Base-by-base conservation (phyloP, 92 coral and sea anemone species). In the Heteractis magnifica region DNA sequence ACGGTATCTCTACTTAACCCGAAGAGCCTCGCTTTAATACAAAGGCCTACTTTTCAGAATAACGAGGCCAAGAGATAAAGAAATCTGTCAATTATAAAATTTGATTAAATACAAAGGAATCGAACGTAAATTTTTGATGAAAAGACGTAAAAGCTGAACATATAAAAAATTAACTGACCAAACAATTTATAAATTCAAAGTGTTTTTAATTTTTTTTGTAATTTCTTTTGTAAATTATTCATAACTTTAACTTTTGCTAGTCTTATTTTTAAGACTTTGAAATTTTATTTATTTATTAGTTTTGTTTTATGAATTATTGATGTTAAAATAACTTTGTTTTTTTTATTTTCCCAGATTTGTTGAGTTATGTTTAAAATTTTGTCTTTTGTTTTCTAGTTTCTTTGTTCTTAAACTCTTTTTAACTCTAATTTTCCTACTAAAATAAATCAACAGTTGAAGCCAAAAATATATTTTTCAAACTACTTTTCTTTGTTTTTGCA, bases 341-440 rank as follows among this genome's bases (percentile, higher is more conserved):
- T 49, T 49, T 49, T 49, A 75, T 49, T 75, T 49, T 49, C 55
- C 41, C 79, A 49, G 79, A 49, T 49, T 75, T 75, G 59, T 75
- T 75, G 44, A 34, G 44, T 34, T 49, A 44, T 34, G 20, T 75
- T 52, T 52, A 44, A 8, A 5, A 75, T 41, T 75, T 75, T 75
- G n/a, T 23, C 59, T 75, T 52, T 14, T 75, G 56, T 49, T 49
- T 75, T 75, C 73, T 23, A 6, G n/a, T 62, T 68, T 26, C 73
- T 26, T 48, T 10, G 23, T 23, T 68, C 26, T 68, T 26, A 7
- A 53, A 53, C 58, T 53, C 48, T 68, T 68, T 18, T 10, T 68
- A 21, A 64, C 20, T 3, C 71, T 64, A 64, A 64, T 68, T 68
- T 21, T 26, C 73, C 20, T 8, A 4, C 5, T 2, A 68, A 26